Evolutionary conservation across 2,888 invertebrate genomes (phyloP).

Genomic region (Kuschelorhynchus macadamiae): DNA sequence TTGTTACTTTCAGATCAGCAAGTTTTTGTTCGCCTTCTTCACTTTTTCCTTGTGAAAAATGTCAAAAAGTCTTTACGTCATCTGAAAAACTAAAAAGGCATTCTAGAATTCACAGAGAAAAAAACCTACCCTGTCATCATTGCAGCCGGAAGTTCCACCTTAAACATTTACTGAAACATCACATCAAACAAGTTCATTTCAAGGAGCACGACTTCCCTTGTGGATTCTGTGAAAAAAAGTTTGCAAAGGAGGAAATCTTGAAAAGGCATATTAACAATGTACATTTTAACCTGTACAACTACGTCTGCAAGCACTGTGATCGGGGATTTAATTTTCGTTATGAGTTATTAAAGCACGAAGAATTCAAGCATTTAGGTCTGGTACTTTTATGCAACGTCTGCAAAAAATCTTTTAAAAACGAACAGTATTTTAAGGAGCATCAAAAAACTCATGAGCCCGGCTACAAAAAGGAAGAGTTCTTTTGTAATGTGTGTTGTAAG

Average conservation of each 20-base stretch:
- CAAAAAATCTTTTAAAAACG: slow-evolving; percentile 57
- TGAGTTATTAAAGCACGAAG: slow-evolving; percentile 53
- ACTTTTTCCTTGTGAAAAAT: slow-evolving; percentile 44
- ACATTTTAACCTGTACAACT: slow-evolving; percentile 69
- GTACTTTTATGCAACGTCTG: slow-evolving; percentile 55
- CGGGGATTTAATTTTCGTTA: slow-evolving; percentile 55
- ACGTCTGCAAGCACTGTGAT: slow-evolving; percentile 57
- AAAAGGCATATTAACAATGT: slow-evolving; percentile 58
- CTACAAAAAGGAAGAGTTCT: slow-evolving; percentile 49
- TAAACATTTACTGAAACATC: slow-evolving; percentile 71
- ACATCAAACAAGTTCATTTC: slow-evolving; percentile 63
- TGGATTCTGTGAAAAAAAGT: slow-evolving; percentile 54
- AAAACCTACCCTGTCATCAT: slow-evolving; percentile 52
- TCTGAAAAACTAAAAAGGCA: slow-evolving; percentile 49
- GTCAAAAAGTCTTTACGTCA: slow-evolving; percentile 51
- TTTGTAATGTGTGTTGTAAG: slow-evolving; percentile 50
- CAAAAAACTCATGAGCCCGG: slow-evolving; percentile 52
- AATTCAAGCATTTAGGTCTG: slow-evolving; percentile 57
- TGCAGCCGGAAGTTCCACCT: slow-evolving; percentile 61
- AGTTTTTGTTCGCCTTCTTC: slow-evolving; percentile 18
- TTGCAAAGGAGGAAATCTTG: slow-evolving; percentile 49
- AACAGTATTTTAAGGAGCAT: slow-evolving; percentile 54
- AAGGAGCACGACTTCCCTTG: slow-evolving; percentile 50
- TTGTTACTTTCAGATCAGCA: slow-evolving; percentile 13
- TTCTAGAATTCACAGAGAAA: slow-evolving; percentile 50